Percentiles rank a stretch among this genome's conserved stretches.
Evolutionary conservation across 1,140 invertebrate species (phyloP).

Genomic region (Pentalonia nigronervosa): DNA sequence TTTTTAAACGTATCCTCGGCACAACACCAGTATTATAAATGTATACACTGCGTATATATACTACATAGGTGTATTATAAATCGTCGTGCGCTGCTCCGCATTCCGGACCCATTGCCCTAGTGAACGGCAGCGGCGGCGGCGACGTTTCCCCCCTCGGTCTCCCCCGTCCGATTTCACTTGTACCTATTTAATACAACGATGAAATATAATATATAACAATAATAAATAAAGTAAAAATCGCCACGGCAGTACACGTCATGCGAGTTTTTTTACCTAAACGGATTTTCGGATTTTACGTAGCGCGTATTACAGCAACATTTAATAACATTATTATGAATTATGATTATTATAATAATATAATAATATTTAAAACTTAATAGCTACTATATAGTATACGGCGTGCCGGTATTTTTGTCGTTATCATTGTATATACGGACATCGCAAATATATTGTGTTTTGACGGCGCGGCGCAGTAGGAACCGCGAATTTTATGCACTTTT

Average conservation of each 20-base stretch:
- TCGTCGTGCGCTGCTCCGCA: slow-evolving; percentile 47
- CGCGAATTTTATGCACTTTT: not conserved
- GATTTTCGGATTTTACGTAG: not conserved
- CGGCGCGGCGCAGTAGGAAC: not conserved
- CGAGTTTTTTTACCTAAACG: not conserved
- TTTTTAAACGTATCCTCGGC: not conserved
- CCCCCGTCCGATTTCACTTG: slow-evolving; percentile 27
- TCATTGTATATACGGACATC: not conserved
- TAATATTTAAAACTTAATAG: not conserved
- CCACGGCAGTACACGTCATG: not conserved
- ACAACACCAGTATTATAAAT: not conserved
- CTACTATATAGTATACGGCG: not conserved
- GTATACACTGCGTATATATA: not conserved
- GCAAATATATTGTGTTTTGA: not conserved
- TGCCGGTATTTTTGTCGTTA: not conserved
- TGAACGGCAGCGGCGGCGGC: slow-evolving; percentile 41
- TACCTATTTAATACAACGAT: not conserved
- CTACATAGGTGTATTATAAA: not conserved
- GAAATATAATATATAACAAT: slow-evolving; percentile 5
- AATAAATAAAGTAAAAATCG: not conserved
- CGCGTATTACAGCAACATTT: not conserved
- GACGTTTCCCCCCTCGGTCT: not conserved
- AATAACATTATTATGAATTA: not conserved
- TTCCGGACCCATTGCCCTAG: slow-evolving; percentile 58
- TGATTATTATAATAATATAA: not conserved